Evolutionary conservation across 2,113 vertebrate species (phyloP).

Genomic region (Catharus bicknelli): DNA sequence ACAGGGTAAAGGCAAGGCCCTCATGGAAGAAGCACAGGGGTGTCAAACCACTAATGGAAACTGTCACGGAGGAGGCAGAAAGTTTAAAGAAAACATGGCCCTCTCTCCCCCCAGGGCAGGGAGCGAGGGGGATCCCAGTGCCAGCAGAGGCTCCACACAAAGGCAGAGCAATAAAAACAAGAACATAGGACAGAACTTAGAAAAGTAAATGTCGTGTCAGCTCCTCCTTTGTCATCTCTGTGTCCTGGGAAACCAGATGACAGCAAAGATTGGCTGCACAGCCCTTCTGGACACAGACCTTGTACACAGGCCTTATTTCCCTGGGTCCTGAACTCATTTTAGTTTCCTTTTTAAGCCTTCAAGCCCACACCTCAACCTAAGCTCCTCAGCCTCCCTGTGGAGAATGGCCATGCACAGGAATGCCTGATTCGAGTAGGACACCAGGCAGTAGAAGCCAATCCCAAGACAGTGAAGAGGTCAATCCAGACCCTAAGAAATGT

Average conservation of each 20-base stretch:
- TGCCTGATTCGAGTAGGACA: not conserved
- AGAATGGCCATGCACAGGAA: not conserved
- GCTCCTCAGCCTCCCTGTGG: not conserved
- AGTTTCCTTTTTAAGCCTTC: not conserved
- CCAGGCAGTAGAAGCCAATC: not conserved
- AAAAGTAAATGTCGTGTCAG: constrained; percentile 56
- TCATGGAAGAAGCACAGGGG: constrained; percentile 62
- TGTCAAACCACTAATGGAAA: constrained; percentile 71
- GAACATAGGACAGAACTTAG: constrained; percentile 42
- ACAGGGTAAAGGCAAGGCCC: constrained; percentile 49
- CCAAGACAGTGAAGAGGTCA: not conserved
- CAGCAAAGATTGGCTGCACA: not conserved
- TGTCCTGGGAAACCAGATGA: constrained; percentile 46
- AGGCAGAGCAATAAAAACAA: constrained; percentile 48
- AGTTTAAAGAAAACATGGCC: constrained; percentile 57
- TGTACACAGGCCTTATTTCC: not conserved
- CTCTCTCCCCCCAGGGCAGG: not conserved
- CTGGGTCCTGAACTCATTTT: not conserved
- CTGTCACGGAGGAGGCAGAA: constrained; percentile 42
- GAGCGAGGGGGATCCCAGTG: not conserved
- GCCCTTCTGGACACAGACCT: not conserved
- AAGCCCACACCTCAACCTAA: not conserved
- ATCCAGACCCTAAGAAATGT: accelerated
- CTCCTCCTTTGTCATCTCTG: constrained; percentile 52
- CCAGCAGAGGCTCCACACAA: constrained; percentile 3